Evolutionary conservation across 1,140 invertebrate genomes (phyloP).

Genomic region (Argopecten irradians): DNA sequence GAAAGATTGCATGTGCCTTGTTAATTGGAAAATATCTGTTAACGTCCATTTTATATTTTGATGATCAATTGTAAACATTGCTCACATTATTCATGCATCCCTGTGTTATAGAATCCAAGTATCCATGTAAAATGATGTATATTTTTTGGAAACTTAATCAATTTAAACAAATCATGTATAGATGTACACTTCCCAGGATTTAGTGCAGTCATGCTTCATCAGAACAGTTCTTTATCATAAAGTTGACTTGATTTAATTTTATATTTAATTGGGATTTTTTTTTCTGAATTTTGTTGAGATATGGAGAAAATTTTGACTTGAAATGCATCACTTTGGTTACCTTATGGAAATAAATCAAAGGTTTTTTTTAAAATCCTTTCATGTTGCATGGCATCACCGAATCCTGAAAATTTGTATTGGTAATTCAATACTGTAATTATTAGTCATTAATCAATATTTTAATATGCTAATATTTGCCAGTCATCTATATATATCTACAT

Average conservation of each 20-base stretch:
- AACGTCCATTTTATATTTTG: not conserved
- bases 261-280: no score
- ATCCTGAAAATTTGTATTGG: not conserved
- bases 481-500: not conserved
- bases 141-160: not conserved
- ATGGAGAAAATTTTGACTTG: not conserved
- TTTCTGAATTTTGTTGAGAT: not conserved
- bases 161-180: not conserved
- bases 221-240: not conserved
- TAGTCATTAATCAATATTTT: not conserved
- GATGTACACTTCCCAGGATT: not conserved
- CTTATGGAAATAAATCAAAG: no score
- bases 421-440: not conserved
- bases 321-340: not conserved
- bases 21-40: not conserved
- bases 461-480: slow-evolving; percentile 11
- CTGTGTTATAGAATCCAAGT: not conserved
- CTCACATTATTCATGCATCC: not conserved
- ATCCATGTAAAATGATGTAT: not conserved
- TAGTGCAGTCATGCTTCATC: not conserved
- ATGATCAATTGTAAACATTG: not conserved
- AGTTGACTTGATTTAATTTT: no score
- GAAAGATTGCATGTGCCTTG: not conserved
- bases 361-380: not conserved
- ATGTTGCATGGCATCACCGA: not conserved